phyloP scores from a whole-genome alignment of 2,797 vertebrate species.

The Anableps anableps region DNA sequence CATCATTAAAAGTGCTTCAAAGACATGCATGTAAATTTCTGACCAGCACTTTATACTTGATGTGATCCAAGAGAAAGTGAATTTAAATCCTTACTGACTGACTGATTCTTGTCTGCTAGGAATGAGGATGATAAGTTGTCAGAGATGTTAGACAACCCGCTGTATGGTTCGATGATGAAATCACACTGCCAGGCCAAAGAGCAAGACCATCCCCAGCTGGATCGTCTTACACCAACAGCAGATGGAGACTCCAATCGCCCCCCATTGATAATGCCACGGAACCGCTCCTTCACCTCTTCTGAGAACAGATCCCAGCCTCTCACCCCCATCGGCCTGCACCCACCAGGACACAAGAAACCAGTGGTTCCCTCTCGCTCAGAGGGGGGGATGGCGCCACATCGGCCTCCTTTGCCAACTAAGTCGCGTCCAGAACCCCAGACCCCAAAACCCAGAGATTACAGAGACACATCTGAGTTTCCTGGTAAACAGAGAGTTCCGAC shows the following conservation, averaged over 20 bases:
- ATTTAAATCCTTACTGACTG: background rate
- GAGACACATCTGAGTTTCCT: constrained; percentile 86
- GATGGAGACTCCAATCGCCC: constrained; percentile 79
- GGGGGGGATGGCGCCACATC: constrained; percentile 64
- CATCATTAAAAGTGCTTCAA: background rate
- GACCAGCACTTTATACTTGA: background rate
- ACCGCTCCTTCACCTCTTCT: constrained; percentile 89
- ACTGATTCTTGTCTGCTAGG: constrained; percentile 38
- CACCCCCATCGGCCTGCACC: constrained; percentile 49
- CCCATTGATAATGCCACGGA: constrained; percentile 84
- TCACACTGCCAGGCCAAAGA: constrained; percentile 77
- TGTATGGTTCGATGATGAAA: constrained; percentile 87
- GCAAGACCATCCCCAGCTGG: constrained; percentile 81
- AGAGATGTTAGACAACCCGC: constrained; percentile 97
- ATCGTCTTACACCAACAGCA: constrained; percentile 62
- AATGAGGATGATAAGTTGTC: constrained; percentile 76
- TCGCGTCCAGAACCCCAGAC: constrained; percentile 67
- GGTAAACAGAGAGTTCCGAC: constrained; percentile 75
- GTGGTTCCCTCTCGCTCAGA: constrained; percentile 87
- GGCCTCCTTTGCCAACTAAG: constrained; percentile 89
- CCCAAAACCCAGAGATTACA: constrained; percentile 86
- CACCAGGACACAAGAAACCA: constrained; percentile 80
- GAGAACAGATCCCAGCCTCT: constrained; percentile 77
- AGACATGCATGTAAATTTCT: background rate
- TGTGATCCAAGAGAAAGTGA: background rate